Conservation (phyloP, 2,113 vertebrate genomes). For the Peromyscus leucopus region DNA sequence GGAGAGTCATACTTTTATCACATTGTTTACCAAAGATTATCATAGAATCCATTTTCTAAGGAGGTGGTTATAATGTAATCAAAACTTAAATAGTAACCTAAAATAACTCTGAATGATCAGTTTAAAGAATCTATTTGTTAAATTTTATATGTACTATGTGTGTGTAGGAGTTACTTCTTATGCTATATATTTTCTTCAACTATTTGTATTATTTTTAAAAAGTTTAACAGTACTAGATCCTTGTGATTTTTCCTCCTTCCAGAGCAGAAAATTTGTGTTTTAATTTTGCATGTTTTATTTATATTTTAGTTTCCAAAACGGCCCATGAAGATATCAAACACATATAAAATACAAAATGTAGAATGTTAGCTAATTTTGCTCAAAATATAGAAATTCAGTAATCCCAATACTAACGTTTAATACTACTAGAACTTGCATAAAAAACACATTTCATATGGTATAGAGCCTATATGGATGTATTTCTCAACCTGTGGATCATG, state of each 20-base stretch:
- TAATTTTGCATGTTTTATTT: constrained; percentile 48
- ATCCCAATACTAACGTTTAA: constrained; percentile 43
- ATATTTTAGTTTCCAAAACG: constrained; percentile 44
- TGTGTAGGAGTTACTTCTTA: constrained; percentile 44
- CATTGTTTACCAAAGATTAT: constrained; percentile 52
- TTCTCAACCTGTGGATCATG: neutral
- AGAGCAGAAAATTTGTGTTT: constrained; percentile 35
- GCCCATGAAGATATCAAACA: neutral
- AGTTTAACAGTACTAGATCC: neutral
- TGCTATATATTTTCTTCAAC: neutral
- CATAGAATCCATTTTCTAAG: constrained; percentile 55
- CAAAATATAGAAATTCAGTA: constrained; percentile 48
- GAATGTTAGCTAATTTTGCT: constrained; percentile 42
- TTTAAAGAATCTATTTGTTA: constrained; percentile 1
- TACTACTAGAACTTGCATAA: neutral
- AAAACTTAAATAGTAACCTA: constrained; percentile 17
- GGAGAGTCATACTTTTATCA: constrained; percentile 24
- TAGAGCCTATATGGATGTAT: neutral
- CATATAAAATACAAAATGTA: constrained; percentile 41
- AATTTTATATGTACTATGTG: constrained; percentile 23
- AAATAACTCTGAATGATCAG: constrained; percentile 39
- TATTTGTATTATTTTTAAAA: constrained; percentile 52
- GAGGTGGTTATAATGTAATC: neutral
- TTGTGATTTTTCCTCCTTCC: neutral
- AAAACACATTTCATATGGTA: neutral